Evolutionary conservation across 2,888 invertebrate genomes (phyloP), one percentile per base, ranked within the genome.

Genomic region (Marronus borbonicus): DNA sequence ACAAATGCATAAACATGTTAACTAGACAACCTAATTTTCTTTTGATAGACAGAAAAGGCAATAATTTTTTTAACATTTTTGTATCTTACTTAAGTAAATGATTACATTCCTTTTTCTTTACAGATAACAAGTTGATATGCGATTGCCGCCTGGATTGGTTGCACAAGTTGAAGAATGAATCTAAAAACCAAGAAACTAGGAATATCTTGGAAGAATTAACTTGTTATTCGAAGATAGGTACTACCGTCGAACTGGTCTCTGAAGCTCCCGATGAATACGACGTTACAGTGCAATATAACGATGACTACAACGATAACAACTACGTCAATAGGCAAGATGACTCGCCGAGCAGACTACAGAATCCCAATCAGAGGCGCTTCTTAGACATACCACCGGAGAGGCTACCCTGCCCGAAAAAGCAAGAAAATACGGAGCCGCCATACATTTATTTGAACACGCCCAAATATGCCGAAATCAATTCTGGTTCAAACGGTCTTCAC

Each of bases 101-200:
- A 44, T 12, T 44, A 2, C 3, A 12, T 44, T 44, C 24, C 1
- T 81, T 80, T 84, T 84, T 89, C 89, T 86, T 91, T 90, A 72
- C 93, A 96, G 96, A 94, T 84, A 96, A 96, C 90, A 93, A 92
- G 87, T 93, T 96, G 89, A 91, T 93, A 83, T 96, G 96, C 89
- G 95, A 96, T 90, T 96, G 96, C 88, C 93, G 94, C 82, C 89
- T 96, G 83, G 92, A 93, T 83, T 96, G 96, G 96, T 92, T 96
- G 89, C 93, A 94, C 89, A 90, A 90, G 65, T 89, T 96, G 80
- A 91, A 92, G 80, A 93, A 94, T 88, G 94, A 94, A 83, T 95
- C 96, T 81, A 92, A 92, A 87, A 94, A 94, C 86, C 90, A 90
- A 83, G 91, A 92, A 84, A 92, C 95, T 81, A 92, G 91, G 82